These are phyloP conservation scores for Cynaeus angustus DNA, from an alignment of 2,888 invertebrate genomes.

Conservation along the genomic window DNA sequence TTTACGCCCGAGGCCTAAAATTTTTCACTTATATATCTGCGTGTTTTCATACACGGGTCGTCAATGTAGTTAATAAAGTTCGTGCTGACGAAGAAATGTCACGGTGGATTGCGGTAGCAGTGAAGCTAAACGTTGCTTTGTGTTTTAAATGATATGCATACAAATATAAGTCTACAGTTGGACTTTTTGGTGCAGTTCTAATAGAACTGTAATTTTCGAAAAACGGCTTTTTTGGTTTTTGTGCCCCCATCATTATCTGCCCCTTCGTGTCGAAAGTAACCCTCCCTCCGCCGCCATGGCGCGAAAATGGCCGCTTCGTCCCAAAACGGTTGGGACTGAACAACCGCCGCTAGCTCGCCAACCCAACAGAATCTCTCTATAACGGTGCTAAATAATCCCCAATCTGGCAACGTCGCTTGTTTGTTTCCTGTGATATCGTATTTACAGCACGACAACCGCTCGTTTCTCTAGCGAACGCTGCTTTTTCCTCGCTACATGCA, in stretches of 20 bases:
- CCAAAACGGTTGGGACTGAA: not conserved
- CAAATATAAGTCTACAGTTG: no score
- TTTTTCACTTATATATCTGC: no score
- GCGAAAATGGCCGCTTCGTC: not conserved
- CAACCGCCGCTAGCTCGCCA: slow-evolving; percentile 4
- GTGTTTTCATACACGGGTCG: no score
- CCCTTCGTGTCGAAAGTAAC: not conserved
- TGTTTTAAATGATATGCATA: no score
- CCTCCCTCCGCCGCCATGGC: slow-evolving; percentile 1
- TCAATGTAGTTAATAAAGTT: no score
- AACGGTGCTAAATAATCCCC: slow-evolving; percentile 21
- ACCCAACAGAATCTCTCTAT: slow-evolving; percentile 13
- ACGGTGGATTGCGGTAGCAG: not conserved
- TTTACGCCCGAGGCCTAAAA: no score
- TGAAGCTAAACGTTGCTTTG: not conserved
- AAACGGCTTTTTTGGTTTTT: no score
- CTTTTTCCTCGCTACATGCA: slow-evolving; percentile 46
- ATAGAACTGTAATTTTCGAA: no score
- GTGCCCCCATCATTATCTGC: no score
- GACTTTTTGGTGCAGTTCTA: no score
- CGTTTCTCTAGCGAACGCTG: slow-evolving; percentile 55
- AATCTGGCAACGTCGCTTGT: slow-evolving; percentile 50
- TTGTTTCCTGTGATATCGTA: slow-evolving; percentile 61
- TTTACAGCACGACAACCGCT: slow-evolving; percentile 50
- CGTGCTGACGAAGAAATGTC: slow-evolving; percentile 4